Evolutionary conservation across 1,140 invertebrate species (phyloP).

Genomic region (Heliothis virescens): DNA sequence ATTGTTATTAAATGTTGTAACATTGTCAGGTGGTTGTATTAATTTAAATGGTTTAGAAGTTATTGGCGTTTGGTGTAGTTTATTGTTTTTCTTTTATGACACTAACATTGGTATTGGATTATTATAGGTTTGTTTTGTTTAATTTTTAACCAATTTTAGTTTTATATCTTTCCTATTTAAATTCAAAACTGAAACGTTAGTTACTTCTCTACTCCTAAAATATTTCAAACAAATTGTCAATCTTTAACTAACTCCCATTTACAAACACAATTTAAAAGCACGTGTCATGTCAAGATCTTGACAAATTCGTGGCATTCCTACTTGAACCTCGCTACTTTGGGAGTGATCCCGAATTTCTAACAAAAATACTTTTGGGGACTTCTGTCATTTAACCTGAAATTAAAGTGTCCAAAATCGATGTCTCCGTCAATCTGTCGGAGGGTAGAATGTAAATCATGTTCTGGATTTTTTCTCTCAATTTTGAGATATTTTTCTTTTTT

Average conservation of each 20-base stretch:
- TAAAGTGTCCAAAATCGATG: conserved; percentile 81
- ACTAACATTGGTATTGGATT: not conserved
- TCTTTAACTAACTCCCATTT: conserved; percentile 17
- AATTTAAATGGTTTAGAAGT: not conserved
- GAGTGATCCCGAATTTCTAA: conserved; percentile 25
- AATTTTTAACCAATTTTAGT: not conserved
- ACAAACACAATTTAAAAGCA: conserved; percentile 36
- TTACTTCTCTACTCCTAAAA: no score
- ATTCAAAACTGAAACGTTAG: not conserved
- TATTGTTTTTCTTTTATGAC: conserved; percentile 3
- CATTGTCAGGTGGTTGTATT: not conserved
- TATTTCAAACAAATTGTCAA: not conserved
- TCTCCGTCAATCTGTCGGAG: conserved; percentile 63
- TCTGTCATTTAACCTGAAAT: conserved; percentile 78
- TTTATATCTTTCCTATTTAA: not conserved
- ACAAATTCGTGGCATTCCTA: conserved; percentile 47
- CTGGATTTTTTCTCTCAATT: conserved; percentile 64
- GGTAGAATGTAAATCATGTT: conserved; percentile 65
- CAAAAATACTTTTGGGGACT: conserved; percentile 69
- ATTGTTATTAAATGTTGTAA: conserved; percentile 4
- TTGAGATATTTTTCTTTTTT: conserved; percentile 21
- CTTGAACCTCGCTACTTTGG: conserved; percentile 48
- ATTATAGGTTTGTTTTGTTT: not conserved
- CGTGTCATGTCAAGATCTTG: conserved; percentile 44
- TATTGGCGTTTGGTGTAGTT: not conserved